Percentiles rank a stretch among this genome's conserved stretches.
phyloP scores from a whole-genome alignment of 2,888 invertebrate species.

The Agrotis segetum region DNA sequence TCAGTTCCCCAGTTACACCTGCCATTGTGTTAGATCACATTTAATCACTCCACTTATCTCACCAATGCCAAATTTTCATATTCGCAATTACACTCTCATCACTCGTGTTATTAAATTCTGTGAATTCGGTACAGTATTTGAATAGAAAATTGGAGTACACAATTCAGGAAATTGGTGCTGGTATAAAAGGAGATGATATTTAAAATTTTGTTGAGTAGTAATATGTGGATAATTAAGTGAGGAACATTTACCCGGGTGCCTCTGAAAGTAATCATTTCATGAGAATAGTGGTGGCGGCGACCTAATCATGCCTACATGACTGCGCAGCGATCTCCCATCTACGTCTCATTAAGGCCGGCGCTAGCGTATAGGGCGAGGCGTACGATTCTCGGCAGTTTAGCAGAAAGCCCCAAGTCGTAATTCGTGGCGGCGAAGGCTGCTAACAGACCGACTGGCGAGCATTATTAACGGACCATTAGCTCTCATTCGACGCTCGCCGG shows the following conservation, averaged over 20 bases:
- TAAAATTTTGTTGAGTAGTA: constrained; percentile 27
- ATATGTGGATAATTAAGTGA: constrained; percentile 41
- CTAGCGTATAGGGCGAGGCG: constrained; percentile 70
- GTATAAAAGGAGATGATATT: constrained; percentile 28
- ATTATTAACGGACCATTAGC: constrained; percentile 88
- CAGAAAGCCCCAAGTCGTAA: constrained; percentile 82
- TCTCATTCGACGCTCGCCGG: constrained; percentile 79
- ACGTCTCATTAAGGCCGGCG: constrained; percentile 76
- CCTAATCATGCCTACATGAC: constrained; percentile 75
- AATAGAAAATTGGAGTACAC: constrained; percentile 46
- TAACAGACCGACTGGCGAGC: constrained; percentile 83
- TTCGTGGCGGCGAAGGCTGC: constrained; percentile 80
- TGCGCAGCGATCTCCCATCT: constrained; percentile 66
- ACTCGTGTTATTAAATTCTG: constrained; percentile 49
- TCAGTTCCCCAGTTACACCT: constrained; percentile 7
- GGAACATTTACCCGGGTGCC: constrained; percentile 53
- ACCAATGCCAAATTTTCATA: constrained; percentile 32
- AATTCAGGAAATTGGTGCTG: constrained; percentile 34
- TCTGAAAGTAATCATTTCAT: constrained; percentile 60
- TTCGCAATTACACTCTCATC: constrained; percentile 39
- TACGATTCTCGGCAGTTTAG: constrained; percentile 82
- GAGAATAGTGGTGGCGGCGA: constrained; percentile 60
- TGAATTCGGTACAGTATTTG: constrained; percentile 41
- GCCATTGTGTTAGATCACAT: constrained; percentile 45
- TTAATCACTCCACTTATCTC: constrained; percentile 41